Evolutionary conservation across 2,113 vertebrate species (phyloP).

Genomic region (Microcebus griseorufus): DNA sequence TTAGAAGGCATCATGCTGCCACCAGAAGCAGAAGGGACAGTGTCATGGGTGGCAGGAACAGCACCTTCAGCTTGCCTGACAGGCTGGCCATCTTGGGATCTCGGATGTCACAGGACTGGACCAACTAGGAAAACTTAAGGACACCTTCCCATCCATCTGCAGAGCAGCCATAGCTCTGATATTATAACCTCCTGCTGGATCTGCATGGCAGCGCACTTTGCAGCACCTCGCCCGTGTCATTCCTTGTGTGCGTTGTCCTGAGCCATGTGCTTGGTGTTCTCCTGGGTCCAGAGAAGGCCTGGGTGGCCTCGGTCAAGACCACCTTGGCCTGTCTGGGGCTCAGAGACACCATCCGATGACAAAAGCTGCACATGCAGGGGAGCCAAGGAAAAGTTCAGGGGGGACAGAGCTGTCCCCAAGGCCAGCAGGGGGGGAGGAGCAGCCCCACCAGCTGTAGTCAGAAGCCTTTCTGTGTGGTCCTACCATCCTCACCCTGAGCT

Average conservation of each 20-base stretch:
- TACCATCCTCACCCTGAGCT: too few relatives aligned
- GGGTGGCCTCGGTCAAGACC: constrained; percentile 91
- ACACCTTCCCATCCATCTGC: constrained; percentile 89
- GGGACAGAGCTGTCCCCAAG: fast-evolving
- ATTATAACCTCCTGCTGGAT: constrained; percentile 92
- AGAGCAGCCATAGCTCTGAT: constrained; percentile 94
- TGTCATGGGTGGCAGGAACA: constrained; percentile 90
- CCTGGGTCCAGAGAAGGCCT: constrained; percentile 91
- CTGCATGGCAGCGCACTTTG: constrained; percentile 91
- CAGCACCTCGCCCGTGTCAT: constrained; percentile 92
- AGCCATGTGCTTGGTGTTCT: constrained; percentile 91
- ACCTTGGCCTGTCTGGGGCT: constrained; percentile 89
- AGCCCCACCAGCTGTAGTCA: fast-evolving
- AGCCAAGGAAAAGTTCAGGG: too few relatives aligned
- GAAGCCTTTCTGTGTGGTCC: background rate
- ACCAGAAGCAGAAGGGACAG: constrained; percentile 83
- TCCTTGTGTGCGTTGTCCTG: constrained; percentile 92
- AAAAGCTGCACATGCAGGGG: background rate
- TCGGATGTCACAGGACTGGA: constrained; percentile 94
- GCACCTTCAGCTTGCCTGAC: constrained; percentile 91
- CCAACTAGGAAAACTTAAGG: constrained; percentile 91
- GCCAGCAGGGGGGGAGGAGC: too few relatives aligned
- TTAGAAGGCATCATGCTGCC: background rate
- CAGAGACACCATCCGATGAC: constrained; percentile 83
- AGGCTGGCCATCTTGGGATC: constrained; percentile 93